A percentile compares a stretch with the other conserved stretches of the same genome.
These are phyloP conservation scores for Sycophila sp. DNA, from an alignment of 1,140 invertebrate species.

Conservation along the genomic window DNA sequence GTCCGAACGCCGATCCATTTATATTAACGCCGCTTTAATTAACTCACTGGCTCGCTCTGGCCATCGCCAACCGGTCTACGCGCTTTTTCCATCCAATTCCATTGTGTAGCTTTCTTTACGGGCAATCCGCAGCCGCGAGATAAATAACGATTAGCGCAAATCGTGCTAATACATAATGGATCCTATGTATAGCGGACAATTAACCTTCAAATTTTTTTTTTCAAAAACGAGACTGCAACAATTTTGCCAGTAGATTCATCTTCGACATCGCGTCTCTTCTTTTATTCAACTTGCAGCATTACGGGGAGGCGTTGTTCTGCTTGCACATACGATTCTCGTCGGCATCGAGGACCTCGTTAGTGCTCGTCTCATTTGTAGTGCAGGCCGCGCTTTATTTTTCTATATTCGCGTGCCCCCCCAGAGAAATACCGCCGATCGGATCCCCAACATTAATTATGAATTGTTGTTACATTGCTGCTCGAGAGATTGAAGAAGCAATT, in stretches of 20 bases:
- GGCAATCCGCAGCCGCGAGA: background rate
- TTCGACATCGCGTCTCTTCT: no score
- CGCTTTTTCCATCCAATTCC: background rate
- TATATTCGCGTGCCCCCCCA: background rate
- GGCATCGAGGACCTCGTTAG: background rate
- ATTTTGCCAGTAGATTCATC: no score
- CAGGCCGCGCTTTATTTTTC: background rate
- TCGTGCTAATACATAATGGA: no score
- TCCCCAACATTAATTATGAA: background rate
- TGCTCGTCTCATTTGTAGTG: constrained; percentile 6
- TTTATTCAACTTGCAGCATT: constrained; percentile 13
- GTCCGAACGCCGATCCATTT: constrained; percentile 33
- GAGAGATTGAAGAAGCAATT: no score
- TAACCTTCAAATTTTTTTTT: no score
- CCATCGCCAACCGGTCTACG: background rate
- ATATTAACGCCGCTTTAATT: constrained; percentile 54
- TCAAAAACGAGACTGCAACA: no score
- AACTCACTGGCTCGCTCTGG: constrained; percentile 12
- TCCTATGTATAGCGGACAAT: no score
- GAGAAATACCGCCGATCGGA: background rate
- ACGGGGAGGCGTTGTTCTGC: background rate
- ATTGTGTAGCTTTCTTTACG: background rate
- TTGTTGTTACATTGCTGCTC: no score
- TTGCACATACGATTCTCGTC: constrained; percentile 15
- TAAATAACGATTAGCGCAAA: constrained; percentile 17